These are phyloP conservation scores for Entomobrya proxima DNA, from an alignment of 2,888 invertebrate genomes.

Conservation along the genomic window DNA sequence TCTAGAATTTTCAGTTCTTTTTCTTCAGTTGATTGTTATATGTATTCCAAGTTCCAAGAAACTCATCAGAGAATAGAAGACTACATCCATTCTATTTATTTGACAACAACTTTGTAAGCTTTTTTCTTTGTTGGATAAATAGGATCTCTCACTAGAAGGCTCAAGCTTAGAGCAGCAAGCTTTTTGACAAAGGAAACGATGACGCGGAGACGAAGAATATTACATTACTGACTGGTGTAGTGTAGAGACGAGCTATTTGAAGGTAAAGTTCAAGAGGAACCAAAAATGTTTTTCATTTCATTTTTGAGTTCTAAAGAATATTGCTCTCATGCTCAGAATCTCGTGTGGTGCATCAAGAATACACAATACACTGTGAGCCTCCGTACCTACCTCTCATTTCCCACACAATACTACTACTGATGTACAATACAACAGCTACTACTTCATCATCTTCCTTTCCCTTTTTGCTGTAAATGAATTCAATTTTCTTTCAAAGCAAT, in stretches of 20 bases:
- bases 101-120: constrained; percentile 19
- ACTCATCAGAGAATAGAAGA: not conserved
- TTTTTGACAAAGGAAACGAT: constrained; percentile 16
- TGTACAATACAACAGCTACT: too few relatives aligned
- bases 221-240: not conserved
- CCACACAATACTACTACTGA: too few relatives aligned
- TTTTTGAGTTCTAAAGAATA: constrained; percentile 23
- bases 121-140: not conserved
- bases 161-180: not conserved
- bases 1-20: not conserved
- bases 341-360: not conserved
- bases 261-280: constrained; percentile 61
- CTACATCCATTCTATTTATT: not conserved
- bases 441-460: constrained; percentile 17
- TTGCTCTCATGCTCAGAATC: not conserved
- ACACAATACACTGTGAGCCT: not conserved
- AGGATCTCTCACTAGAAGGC: not conserved
- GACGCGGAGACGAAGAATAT: constrained; percentile 32
- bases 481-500: constrained; percentile 54
- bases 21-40: not conserved
- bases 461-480: constrained; percentile 53
- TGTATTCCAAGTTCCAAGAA: not conserved
- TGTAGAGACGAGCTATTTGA: constrained; percentile 3
- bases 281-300: constrained; percentile 36
- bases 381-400: not conserved